Evolutionary conservation across 2,113 vertebrate species (phyloP), one percentile per base, ranked within the genome.

Genomic region (Geococcyx californianus): DNA sequence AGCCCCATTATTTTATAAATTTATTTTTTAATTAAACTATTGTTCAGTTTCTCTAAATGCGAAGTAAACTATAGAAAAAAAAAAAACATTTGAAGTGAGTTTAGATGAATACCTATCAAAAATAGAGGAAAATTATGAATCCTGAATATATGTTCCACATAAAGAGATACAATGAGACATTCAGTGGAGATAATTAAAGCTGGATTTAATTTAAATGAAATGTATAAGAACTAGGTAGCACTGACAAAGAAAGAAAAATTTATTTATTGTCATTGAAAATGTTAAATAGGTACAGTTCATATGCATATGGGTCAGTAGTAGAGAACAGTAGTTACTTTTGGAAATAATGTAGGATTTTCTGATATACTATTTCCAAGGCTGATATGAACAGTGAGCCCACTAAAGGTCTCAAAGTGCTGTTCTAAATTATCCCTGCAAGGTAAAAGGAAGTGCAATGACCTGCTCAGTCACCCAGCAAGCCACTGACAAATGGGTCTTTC

Each of bases 131-230:
- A 74, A 88, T 81, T 70, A 42, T 70, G 42, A 73, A 63, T 80
- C 33, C 59, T 87, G 91, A 93, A 18, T 63, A 74, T 82, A 54
- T 63, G 51, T 80, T 75, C 63, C 94, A 69, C 33, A 58, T 63
- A 87, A 90, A 87, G 52, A 87, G 47, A 70, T 69, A 63, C 19
- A 89, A 80, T 63, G 68, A 91, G 45, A 76, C 38, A 74, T 93
- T 83, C 68, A 76, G 34, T 8, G 38, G 33, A 91, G 67, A 88
- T 91, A 80, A 90, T 93, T 93, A 93, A 83, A 79, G 3, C 26
- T 90, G 72, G 29, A 83, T 87, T 90, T 83, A 83, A 85, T 85
- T 91, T 88, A 88, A 95, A 91, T 85, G 16, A 83, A 83, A 89
- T 59, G 14, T 47, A 55, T 85, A 42, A 88, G 59, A 86, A 75